Conservation (phyloP, 2,113 vertebrate genomes). For the Oreochromis tanganicae region DNA sequence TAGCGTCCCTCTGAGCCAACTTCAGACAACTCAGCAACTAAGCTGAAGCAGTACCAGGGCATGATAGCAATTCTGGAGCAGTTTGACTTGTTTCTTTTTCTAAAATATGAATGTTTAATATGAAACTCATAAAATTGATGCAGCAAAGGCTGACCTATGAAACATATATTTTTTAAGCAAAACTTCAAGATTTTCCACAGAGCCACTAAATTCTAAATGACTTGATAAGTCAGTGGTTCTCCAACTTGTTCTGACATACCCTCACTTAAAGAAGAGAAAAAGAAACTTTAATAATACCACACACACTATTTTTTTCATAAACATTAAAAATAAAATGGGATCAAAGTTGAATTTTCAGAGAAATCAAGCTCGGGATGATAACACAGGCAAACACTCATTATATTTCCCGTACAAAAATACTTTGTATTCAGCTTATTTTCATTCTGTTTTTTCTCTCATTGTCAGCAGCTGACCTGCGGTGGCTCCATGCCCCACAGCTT, state of each 20-base stretch:
- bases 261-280: not conserved
- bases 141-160: not conserved
- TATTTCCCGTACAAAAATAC: not conserved
- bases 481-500: not conserved
- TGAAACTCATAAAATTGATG: not conserved
- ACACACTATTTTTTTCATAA: rapidly evolving
- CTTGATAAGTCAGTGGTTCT: not conserved
- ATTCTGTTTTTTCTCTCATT: no score
- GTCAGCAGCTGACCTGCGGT: not conserved
- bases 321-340: not conserved
- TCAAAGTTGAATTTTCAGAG: not conserved
- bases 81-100: not conserved
- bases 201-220: not conserved
- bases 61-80: not conserved
- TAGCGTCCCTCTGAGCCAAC: not conserved
- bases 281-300: not conserved
- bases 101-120: not conserved
- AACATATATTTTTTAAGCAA: not conserved
- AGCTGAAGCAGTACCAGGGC: not conserved
- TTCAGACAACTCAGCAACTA: rapidly evolving
- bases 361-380: rapidly evolving
- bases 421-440: not conserved
- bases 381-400: not conserved
- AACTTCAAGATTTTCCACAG: not conserved
- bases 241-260: not conserved